A percentile compares a stretch with the other conserved stretches of the same genome.
Conservation (phyloP, 2,888 invertebrate genomes). For the Cancer borealis region DNA sequence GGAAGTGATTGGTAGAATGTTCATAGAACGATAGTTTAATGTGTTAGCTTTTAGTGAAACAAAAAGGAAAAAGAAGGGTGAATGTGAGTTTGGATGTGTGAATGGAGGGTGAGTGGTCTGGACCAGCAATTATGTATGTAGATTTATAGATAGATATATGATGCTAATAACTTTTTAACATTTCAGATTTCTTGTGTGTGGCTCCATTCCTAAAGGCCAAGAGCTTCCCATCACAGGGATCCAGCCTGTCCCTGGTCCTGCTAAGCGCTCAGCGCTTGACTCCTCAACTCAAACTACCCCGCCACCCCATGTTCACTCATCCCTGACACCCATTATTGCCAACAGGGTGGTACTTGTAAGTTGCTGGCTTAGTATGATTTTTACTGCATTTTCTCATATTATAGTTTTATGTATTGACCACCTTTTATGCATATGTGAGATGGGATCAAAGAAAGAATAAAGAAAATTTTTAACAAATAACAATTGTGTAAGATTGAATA, state of each 20-base stretch:
- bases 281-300: conserved; percentile 64
- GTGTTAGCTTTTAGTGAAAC: too few species aligned
- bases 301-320: conserved; percentile 78
- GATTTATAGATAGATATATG: neutral
- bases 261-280: conserved; percentile 76
- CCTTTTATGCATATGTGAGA: too few species aligned
- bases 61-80: too few species aligned
- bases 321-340: conserved; percentile 68
- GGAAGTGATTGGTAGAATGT: too few species aligned
- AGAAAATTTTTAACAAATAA: too few species aligned
- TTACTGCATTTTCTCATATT: neutral
- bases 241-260: conserved; percentile 73
- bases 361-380: neutral
- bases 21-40: too few species aligned
- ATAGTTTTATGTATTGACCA: too few species aligned
- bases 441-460: too few species aligned
- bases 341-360: conserved; percentile 64
- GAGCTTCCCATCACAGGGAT: conserved; percentile 56
- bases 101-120: too few species aligned
- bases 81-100: too few species aligned
- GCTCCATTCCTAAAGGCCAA: conserved; percentile 62
- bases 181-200: conserved; percentile 64
- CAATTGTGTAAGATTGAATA: too few species aligned
- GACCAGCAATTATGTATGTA: neutral
- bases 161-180: neutral